Evolutionary conservation across 1,140 invertebrate genomes (phyloP), one percentile per base, ranked within the genome.

Genomic region (Odontomachus brunneus): DNA sequence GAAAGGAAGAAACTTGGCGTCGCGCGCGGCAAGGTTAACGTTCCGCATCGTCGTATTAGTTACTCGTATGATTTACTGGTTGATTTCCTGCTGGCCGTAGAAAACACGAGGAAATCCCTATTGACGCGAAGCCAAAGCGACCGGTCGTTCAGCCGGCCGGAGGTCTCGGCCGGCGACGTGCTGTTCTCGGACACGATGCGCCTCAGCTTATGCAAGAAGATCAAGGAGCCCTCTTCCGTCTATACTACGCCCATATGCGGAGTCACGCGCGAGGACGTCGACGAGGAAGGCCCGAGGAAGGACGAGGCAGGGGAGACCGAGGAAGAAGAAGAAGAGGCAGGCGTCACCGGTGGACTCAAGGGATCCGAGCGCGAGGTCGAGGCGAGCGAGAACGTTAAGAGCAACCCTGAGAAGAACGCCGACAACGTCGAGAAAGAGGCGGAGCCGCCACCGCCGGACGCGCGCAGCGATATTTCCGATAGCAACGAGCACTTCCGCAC

Each of bases 161-260:
- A 91, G 57, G 71, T 92, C 2, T 90, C 84, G 14, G 91, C 91
- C 0, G 88, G 84, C 5, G 86, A 91, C 29, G 87, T 93, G 0
- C 89, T 90, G 91, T 96, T 97, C 93, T 94, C 95, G 94, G 95
- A 98, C 90, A 97, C 97, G 19, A 97, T 97, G 97, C 96, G 97
- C 22, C 93, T 97, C 82, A 95, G 96, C 86, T 94, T 96, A n/a
- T 95, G 95, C 89, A 94, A 94, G 84, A 95, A 94, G 88, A 92
- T 62, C 0, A 92, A 89, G 38, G 85, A 88, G 14, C 24, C 73
- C 2, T n/a, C 53, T 0, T 44, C 84, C 49, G n/a, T 53, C 62
- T 5, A 24, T 67, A 22, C 1, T 63, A 69, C 26, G 53, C 4
- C 22, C 24, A 60, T 15, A 22, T 44, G 51, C 44, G 67, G 55